Conservation (phyloP, 23 tunicate species). For the Botrylloides violaceus region DNA sequence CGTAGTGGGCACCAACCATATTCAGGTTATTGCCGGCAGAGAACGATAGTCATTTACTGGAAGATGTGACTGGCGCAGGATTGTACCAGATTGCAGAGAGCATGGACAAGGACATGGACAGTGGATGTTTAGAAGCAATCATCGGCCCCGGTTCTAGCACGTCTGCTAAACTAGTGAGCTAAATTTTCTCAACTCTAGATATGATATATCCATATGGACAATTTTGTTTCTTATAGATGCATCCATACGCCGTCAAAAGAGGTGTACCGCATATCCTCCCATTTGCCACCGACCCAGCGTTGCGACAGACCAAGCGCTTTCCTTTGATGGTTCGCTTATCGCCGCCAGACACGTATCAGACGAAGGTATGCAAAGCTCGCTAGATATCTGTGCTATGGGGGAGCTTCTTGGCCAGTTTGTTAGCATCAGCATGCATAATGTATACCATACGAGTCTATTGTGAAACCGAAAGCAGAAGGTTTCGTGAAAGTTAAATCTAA, state of each 20-base stretch:
- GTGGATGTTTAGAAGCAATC: constrained; percentile 9
- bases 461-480: too few relatives aligned
- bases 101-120: neutral
- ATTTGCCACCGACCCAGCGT: constrained; percentile 12
- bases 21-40: neutral
- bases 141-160: constrained; percentile 42
- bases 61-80: constrained; percentile 15
- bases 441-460: too few relatives aligned
- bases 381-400: neutral
- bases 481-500: too few relatives aligned
- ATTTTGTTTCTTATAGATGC: constrained; percentile 54
- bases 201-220: too few relatives aligned
- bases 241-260: constrained; percentile 17
- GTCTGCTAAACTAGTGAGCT: constrained; percentile 16
- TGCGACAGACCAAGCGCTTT: constrained; percentile 25
- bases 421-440: too few relatives aligned
- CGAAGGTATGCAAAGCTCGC: constrained; percentile 28
- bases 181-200: too few relatives aligned
- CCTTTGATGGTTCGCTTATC: constrained; percentile 44
- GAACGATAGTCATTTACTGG: neutral
- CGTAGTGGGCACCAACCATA: too few relatives aligned
- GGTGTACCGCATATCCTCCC: constrained; percentile 30
- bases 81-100: constrained; percentile 25
- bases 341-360: constrained; percentile 25
- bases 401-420: too few relatives aligned